Evolutionary conservation across 2,888 invertebrate species (phyloP).

Genomic region (Amorpha juglandis): DNA sequence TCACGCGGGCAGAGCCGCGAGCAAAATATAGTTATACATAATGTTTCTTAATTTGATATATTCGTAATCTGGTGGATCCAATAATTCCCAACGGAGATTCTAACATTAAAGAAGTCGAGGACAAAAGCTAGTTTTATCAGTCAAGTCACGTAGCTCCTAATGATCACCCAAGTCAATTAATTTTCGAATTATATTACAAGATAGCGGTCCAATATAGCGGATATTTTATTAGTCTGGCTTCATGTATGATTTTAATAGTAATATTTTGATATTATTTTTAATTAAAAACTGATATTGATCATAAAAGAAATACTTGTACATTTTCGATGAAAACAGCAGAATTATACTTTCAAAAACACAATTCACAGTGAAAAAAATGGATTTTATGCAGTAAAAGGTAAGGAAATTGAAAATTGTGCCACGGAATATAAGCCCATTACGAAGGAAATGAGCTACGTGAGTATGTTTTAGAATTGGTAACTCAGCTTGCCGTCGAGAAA

Average conservation of each 20-base stretch:
- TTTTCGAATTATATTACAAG: slow-evolving; percentile 12
- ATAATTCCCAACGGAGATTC: background rate
- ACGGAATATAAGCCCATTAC: slow-evolving; percentile 81
- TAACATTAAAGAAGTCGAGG: background rate
- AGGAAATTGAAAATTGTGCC: slow-evolving; percentile 82
- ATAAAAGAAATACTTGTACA: background rate
- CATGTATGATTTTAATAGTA: background rate
- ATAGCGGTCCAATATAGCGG: background rate
- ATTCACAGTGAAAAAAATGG: slow-evolving; percentile 56
- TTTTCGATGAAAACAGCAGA: slow-evolving; percentile 26
- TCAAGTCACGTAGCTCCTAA: slow-evolving; percentile 9
- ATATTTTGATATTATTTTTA: background rate
- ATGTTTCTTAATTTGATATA: too few relatives aligned
- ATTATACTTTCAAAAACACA: slow-evolving; percentile 32
- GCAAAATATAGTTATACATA: too few relatives aligned
- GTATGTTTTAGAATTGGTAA: slow-evolving; percentile 70
- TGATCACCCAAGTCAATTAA: slow-evolving; percentile 6
- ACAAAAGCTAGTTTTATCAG: background rate
- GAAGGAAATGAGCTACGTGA: slow-evolving; percentile 81
- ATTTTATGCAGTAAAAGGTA: slow-evolving; percentile 74
- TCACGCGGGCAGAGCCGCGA: too few relatives aligned
- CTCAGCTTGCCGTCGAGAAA: slow-evolving; percentile 43
- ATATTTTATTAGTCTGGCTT: slow-evolving; percentile 9
- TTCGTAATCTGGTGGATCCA: too few relatives aligned
- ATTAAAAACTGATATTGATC: too few relatives aligned